phyloP scores from a whole-genome alignment of 2,888 invertebrate genomes.

The Lepas anatifera region DNA sequence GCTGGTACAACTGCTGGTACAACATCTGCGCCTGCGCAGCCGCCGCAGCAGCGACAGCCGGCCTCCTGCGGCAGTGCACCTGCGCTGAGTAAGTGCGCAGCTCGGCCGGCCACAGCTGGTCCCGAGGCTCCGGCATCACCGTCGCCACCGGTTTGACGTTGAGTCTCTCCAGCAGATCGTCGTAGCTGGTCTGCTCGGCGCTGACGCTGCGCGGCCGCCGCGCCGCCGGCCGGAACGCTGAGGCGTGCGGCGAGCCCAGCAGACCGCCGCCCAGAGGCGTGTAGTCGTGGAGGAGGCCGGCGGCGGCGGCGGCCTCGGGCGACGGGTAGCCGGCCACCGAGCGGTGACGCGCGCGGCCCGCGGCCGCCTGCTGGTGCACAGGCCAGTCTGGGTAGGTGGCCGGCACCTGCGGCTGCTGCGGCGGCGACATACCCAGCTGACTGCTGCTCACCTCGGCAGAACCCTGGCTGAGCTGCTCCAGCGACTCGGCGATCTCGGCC shows the following conservation, averaged over 20 bases:
- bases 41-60: not conserved
- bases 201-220: not conserved
- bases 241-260: not conserved
- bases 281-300: not conserved
- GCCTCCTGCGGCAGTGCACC: not conserved
- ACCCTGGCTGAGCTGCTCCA: not conserved
- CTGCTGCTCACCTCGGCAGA: not conserved
- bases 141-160: constrained; percentile 2
- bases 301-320: not conserved
- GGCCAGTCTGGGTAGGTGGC: no score
- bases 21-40: not conserved
- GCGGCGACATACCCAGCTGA: not conserved
- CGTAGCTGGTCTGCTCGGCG: not conserved
- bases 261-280: not conserved
- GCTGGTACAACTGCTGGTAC: not conserved
- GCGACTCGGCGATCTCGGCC: constrained; percentile 8
- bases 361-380: not conserved
- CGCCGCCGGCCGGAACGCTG: constrained; percentile 2
- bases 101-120: constrained; percentile 2
- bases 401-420: not conserved
- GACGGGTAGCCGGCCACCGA: not conserved
- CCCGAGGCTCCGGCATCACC: constrained; percentile 10
- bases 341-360: not conserved
- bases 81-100: not conserved
- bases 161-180: not conserved